Evolutionary conservation across 2,113 vertebrate species (phyloP), one percentile per base, ranked within the genome.

Genomic region (Tangachromis dhanisi): DNA sequence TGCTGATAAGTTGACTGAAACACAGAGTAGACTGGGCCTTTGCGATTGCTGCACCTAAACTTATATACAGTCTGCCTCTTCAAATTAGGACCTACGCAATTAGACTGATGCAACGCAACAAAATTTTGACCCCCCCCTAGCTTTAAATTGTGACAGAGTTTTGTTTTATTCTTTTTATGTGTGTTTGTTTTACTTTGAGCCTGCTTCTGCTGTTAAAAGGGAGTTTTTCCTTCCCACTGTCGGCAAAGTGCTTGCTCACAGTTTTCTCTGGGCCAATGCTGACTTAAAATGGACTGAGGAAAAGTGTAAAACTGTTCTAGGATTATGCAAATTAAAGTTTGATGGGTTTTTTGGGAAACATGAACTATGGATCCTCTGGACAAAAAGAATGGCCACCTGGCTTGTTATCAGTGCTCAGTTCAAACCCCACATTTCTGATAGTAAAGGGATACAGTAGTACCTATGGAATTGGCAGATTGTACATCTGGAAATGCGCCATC

Each of bases 61-160:
- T 29, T 59, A 29, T 14, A 57, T 57, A 59, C 13, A 59, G 55
- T 59, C 55, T 59, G 55, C 24, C 24, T 59, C 21, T 59, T 59
- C 55, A 59, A 59, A 59, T 53, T 57, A 8, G 57, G 29, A 61
- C 57, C 29, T 61, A 61, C 2, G 5, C 29, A 16, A 59, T 54
- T 54, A 54, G 51, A 54, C n/a, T 54, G 51, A 61, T 2, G 5
- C 29, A 16, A 59, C 5, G 26, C 13, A 4, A 29, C 57, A 31
- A 17, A 0, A 57, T 29, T 57, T 16, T 57, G 13, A 57, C 24
- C 3, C 53, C 3, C 53, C 53, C 11, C 53, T 3, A 55, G 21
- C 53, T 57, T 57, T 57, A 8, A 14, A 14, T 57, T 57, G 54
- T 57, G 54, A 55, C 0, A 24, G 10, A 55, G 54, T 57, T 57